These are phyloP conservation scores for Coturnix japonica DNA, from an alignment of 2,113 vertebrate species.

Conservation along the genomic window DNA sequence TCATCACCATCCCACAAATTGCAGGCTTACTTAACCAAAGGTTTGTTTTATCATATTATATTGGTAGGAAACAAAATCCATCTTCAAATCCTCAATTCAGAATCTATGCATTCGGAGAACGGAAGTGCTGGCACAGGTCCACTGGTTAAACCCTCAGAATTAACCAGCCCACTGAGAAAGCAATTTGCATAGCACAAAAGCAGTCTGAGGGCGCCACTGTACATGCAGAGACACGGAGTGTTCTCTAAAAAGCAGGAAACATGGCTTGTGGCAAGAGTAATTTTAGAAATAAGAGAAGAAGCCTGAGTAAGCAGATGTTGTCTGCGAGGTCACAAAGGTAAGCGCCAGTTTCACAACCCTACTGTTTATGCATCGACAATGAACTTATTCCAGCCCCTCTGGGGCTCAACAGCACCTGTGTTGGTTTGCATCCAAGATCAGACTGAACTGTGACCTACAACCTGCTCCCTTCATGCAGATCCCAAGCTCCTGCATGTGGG, in stretches of 20 bases:
- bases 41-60: neutral
- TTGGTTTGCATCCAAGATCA: neutral
- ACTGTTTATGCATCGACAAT: neutral
- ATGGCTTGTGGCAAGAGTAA: conserved; percentile 11
- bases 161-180: neutral
- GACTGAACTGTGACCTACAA: neutral
- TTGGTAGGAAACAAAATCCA: neutral
- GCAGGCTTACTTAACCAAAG: neutral
- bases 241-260: neutral
- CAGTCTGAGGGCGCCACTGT: fast-evolving
- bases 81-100: neutral
- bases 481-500: neutral
- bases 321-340: neutral
- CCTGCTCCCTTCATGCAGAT: neutral
- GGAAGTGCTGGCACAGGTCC: neutral
- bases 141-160: neutral
- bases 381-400: neutral
- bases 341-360: neutral
- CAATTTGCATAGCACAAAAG: conserved; percentile 3
- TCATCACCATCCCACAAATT: neutral
- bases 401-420: neutral
- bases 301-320: conserved; percentile 17
- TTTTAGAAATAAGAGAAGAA: neutral
- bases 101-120: neutral
- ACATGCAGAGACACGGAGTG: neutral